phyloP scores from a whole-genome alignment of 2,113 vertebrate species.

The Eupsittula cactorum region DNA sequence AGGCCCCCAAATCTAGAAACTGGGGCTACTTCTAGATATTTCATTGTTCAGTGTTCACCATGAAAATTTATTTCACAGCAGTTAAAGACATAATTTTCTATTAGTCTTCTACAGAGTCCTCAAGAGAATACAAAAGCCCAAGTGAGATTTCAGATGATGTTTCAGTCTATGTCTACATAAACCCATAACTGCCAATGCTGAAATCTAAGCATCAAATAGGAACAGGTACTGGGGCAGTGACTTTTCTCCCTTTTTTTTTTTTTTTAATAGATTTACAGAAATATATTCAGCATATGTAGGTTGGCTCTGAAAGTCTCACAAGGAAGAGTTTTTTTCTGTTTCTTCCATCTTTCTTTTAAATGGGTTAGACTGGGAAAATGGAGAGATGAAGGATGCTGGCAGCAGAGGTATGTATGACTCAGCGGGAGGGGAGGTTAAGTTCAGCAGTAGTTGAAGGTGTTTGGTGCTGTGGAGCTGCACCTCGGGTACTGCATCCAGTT shows the following conservation, averaged over 20 bases:
- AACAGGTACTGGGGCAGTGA: background rate
- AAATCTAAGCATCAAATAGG: background rate
- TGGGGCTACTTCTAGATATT: background rate
- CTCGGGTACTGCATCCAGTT: background rate
- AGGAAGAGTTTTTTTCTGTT: background rate
- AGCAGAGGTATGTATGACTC: background rate
- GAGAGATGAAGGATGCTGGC: background rate
- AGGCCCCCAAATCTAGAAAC: background rate
- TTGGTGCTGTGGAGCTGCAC: background rate
- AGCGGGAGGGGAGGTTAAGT: background rate
- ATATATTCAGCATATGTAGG: background rate
- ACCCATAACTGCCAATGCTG: background rate
- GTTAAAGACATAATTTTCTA: background rate
- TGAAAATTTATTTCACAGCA: background rate
- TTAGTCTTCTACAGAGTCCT: background rate
- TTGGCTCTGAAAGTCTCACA: background rate
- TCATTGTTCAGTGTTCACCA: background rate
- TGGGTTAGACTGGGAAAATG: background rate
- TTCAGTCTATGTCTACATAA: background rate
- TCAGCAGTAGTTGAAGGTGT: background rate
- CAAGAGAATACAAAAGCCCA: background rate
- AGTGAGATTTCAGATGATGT: background rate
- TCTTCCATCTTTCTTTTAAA: background rate
- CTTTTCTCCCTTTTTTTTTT: too few relatives aligned
- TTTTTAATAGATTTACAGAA: background rate